Conservation (phyloP, 30 jellyfish, hydroid and myxozoan genomes). For the Catostylus mosaicus region DNA sequence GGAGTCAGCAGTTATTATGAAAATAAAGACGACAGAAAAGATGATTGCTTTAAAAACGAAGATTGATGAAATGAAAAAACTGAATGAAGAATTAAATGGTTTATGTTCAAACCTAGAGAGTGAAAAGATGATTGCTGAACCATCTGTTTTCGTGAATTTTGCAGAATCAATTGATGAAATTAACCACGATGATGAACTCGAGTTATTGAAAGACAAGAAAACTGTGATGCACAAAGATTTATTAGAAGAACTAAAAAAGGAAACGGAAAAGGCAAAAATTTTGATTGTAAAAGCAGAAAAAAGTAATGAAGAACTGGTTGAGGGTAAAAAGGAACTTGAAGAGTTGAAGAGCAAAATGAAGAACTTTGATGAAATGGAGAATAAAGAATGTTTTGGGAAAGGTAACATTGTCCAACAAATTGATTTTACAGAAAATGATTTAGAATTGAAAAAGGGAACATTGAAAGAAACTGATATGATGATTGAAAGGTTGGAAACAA, state of each 20-base stretch:
- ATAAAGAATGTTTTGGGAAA: background rate
- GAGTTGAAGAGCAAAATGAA: background rate
- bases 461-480: background rate
- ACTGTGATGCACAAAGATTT: background rate
- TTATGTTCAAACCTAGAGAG: background rate
- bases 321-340: background rate
- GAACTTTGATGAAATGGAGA: background rate
- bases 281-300: background rate
- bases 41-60: background rate
- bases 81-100: background rate
- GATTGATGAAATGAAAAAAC: background rate
- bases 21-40: background rate
- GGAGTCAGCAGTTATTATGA: background rate
- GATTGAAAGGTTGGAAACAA: background rate
- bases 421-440: background rate
- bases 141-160: background rate
- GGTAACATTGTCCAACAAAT: background rate
- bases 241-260: background rate
- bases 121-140: background rate
- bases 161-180: background rate
- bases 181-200: background rate
- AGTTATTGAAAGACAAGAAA: background rate
- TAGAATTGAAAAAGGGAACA: too few species aligned
- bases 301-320: background rate
- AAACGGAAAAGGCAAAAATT: background rate